Conservation (phyloP, 2,888 invertebrate species). For the Drymonia ruficornis region DNA sequence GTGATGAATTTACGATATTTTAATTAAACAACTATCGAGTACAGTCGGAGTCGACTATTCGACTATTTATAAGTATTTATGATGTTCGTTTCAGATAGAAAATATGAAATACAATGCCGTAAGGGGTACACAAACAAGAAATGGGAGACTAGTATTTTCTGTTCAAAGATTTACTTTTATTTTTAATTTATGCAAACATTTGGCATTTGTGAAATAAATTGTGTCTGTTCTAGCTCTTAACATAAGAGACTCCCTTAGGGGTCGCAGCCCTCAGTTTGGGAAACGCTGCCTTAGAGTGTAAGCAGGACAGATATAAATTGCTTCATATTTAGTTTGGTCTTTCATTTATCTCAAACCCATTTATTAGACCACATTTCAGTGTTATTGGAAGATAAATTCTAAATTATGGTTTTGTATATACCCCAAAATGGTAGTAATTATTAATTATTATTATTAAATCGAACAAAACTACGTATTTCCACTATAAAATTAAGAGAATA, state of each 20-base stretch:
- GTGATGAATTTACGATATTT: constrained; percentile 62
- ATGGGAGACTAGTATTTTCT: no score
- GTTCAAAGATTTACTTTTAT: no score
- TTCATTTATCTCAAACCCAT: no score
- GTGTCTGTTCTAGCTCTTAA: no score
- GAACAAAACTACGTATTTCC: constrained; percentile 4
- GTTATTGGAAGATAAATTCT: background rate
- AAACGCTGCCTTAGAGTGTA: no score
- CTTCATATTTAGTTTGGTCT: no score
- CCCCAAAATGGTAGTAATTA: background rate
- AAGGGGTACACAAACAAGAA: background rate
- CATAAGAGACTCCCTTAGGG: no score
- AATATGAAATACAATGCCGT: background rate
- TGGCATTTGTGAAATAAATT: background rate
- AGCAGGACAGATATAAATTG: background rate
- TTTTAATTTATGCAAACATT: background rate
- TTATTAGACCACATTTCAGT: no score
- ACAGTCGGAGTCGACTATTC: constrained; percentile 13
- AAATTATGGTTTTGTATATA: background rate
- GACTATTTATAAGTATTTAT: constrained; percentile 9
- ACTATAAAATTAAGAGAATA: constrained; percentile 21
- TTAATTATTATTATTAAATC: constrained; percentile 1
- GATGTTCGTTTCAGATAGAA: background rate
- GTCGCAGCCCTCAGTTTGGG: no score
- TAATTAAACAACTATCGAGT: constrained; percentile 19